phyloP scores from a whole-genome alignment of 2,888 invertebrate genomes.

The Pandemis corylana region DNA sequence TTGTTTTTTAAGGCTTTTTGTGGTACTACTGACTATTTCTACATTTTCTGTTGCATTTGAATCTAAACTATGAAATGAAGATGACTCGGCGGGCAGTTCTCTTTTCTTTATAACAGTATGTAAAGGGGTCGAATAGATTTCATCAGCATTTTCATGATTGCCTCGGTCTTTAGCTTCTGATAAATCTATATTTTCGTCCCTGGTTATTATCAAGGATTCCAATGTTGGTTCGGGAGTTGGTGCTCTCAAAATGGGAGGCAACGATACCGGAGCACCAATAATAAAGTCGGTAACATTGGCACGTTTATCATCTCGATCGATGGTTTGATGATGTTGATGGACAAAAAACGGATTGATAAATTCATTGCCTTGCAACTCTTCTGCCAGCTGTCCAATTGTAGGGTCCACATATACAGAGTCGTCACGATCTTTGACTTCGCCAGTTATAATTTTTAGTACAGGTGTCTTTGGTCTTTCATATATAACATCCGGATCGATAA shows the following conservation, averaged over 20 bases:
- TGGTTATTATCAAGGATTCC: slow-evolving; percentile 61
- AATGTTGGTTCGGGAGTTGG: slow-evolving; percentile 66
- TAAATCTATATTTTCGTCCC: slow-evolving; percentile 43
- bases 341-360: slow-evolving; percentile 74
- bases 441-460: slow-evolving; percentile 73
- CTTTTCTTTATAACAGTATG: slow-evolving; percentile 47
- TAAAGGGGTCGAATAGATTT: slow-evolving; percentile 54
- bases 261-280: slow-evolving; percentile 81
- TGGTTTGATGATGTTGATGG: slow-evolving; percentile 58
- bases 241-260: slow-evolving; percentile 69
- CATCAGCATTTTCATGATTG: slow-evolving; percentile 43
- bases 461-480: slow-evolving; percentile 74
- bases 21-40: slow-evolving; percentile 56
- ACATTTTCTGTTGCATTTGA: slow-evolving; percentile 59
- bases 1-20: slow-evolving; percentile 53
- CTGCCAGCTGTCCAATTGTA: slow-evolving; percentile 52
- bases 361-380: slow-evolving; percentile 64
- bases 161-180: slow-evolving; percentile 28
- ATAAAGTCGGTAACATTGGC: slow-evolving; percentile 70
- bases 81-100: slow-evolving; percentile 51
- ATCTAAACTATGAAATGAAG: slow-evolving; percentile 68
- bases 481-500: slow-evolving; percentile 55
- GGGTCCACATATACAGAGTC: slow-evolving; percentile 63
- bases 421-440: slow-evolving; percentile 58
- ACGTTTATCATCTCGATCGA: slow-evolving; percentile 51